These are phyloP conservation scores for Megatriorchis doriae DNA, from an alignment of 2,113 vertebrate species.

Conservation along the genomic window DNA sequence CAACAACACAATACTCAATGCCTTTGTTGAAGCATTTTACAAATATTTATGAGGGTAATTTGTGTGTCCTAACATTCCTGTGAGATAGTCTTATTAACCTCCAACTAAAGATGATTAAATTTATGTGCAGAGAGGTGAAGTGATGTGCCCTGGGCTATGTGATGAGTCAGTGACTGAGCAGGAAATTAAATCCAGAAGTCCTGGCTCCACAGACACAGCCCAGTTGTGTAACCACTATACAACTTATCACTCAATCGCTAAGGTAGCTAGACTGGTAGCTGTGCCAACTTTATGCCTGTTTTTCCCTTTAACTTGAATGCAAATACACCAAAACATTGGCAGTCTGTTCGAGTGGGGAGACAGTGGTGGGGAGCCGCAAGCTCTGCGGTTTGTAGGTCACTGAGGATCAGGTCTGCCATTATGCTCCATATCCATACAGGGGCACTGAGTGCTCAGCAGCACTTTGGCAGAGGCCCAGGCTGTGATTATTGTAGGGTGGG, in stretches of 20 bases:
- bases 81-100: not conserved
- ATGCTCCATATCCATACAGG: accelerated
- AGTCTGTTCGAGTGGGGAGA: accelerated
- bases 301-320: not conserved
- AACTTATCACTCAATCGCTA: not conserved
- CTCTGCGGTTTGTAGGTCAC: not conserved
- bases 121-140: not conserved
- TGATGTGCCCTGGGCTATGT: not conserved
- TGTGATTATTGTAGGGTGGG: not conserved
- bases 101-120: not conserved
- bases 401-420: not conserved
- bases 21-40: not conserved
- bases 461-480: not conserved
- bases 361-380: not conserved
- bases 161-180: conserved; percentile 42
- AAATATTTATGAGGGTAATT: not conserved
- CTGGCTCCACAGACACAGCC: not conserved
- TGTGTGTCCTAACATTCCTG: not conserved
- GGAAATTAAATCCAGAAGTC: conserved; percentile 23
- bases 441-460: accelerated
- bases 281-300: not conserved
- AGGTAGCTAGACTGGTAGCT: not conserved
- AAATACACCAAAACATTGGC: not conserved
- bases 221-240: conserved; percentile 2
- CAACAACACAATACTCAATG: not conserved